phyloP scores from a whole-genome alignment of 1,140 invertebrate species.

The Platyscapa corneri region DNA sequence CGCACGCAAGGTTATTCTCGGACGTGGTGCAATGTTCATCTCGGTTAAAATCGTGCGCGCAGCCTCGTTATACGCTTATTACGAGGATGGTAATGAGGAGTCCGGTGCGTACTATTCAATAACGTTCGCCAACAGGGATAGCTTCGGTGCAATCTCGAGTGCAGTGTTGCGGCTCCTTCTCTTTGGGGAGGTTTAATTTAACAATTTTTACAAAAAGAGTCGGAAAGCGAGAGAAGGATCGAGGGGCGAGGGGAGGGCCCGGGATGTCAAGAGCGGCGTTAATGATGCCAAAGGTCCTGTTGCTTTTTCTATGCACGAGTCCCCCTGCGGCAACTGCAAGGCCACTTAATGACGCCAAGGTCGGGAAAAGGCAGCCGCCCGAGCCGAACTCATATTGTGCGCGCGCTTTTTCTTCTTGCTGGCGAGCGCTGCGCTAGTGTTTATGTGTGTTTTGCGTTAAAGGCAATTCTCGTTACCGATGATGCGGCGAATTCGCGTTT shows the following conservation, averaged over 20 bases:
- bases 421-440: not conserved
- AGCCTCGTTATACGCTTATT: conserved; percentile 35
- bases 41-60: conserved; percentile 33
- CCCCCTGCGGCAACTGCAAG: not conserved
- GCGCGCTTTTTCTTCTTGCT: not conserved
- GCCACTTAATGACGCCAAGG: conserved; percentile 15
- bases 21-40: not conserved
- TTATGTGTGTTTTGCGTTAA: conserved; percentile 6
- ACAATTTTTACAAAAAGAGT: conserved; percentile 29
- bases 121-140: conserved; percentile 41
- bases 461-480: not conserved
- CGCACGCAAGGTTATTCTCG: not conserved
- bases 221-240: not conserved
- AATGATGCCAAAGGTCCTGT: not conserved
- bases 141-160: not conserved
- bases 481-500: not conserved
- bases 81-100: conserved; percentile 38
- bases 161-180: conserved; percentile 50
- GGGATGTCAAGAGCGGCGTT: not conserved
- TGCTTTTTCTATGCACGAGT: not conserved
- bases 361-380: not conserved
- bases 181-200: conserved; percentile 56
- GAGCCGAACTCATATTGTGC: not conserved
- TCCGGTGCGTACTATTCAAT: conserved; percentile 56
- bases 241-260: not conserved